phyloP scores from a whole-genome alignment of 2,797 vertebrate genomes.

The Sebastes steindachneri region DNA sequence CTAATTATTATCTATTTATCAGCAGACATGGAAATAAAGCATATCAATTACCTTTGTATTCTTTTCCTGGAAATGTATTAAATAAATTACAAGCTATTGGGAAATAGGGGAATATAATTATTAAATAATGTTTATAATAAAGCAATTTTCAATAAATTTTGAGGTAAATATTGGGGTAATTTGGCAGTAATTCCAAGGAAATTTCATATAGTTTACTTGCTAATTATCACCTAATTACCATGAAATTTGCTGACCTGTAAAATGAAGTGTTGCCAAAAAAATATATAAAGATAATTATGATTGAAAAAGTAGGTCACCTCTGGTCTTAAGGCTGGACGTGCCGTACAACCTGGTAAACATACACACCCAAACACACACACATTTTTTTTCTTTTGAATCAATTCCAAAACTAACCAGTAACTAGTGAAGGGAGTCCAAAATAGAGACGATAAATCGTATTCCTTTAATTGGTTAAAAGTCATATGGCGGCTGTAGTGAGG shows the following conservation, averaged over 20 bases:
- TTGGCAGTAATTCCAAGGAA: no score
- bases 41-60: no score
- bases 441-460: neutral
- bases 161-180: no score
- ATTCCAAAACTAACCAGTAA: neutral
- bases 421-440: neutral
- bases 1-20: no score
- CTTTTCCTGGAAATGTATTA: no score
- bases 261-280: neutral
- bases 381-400: neutral
- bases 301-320: neutral
- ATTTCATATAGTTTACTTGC: no score
- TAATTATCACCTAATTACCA: no score
- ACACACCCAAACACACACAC: neutral
- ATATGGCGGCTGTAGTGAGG: neutral
- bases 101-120: no score
- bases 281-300: neutral
- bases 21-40: no score
- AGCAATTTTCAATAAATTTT: fast-evolving
- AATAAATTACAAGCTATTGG: no score
- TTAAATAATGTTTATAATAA: no score
- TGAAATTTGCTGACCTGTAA: no score
- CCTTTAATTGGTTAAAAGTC: neutral
- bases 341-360: neutral
- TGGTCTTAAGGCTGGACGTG: neutral